These are phyloP conservation scores for Hippolais icterina DNA, from an alignment of 2,113 vertebrate genomes.

Conservation along the genomic window DNA sequence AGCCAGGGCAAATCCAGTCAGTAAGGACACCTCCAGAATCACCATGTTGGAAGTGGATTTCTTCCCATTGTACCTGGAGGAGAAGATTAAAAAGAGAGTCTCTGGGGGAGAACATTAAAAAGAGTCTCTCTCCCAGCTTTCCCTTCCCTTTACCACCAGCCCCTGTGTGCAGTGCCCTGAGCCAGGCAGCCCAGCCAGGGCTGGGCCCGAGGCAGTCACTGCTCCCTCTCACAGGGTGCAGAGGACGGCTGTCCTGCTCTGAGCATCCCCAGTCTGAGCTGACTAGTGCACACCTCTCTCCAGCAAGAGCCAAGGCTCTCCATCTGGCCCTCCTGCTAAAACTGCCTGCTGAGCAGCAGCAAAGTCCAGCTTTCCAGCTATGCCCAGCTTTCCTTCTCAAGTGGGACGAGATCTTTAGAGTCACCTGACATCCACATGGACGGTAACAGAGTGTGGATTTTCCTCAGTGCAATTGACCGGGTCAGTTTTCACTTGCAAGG, in stretches of 20 bases:
- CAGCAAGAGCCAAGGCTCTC: not conserved
- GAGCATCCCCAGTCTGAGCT: not conserved
- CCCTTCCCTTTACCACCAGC: not conserved
- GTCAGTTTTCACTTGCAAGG: constrained; percentile 5
- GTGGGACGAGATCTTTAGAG: not conserved
- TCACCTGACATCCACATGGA: constrained; percentile 55
- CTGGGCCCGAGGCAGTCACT: not conserved
- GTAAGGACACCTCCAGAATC: constrained; percentile 63
- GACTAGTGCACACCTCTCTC: not conserved
- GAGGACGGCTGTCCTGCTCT: not conserved
- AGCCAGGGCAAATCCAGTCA: constrained; percentile 56
- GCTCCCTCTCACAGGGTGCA: not conserved
- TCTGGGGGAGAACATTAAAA: not conserved
- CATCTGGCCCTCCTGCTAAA: not conserved
- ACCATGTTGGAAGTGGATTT: constrained; percentile 66
- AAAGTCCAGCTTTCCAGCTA: too few relatives aligned
- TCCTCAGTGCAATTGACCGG: not conserved
- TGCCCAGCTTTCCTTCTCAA: not conserved
- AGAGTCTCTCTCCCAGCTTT: not conserved
- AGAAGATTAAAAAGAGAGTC: not conserved
- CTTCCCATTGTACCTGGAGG: constrained; percentile 60
- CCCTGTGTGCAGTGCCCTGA: not conserved
- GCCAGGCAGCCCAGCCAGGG: not conserved
- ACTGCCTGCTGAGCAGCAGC: not conserved
- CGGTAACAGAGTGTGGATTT: not conserved